Conservation (phyloP, 2,888 invertebrate species). For the Sesia bembeciformis region DNA sequence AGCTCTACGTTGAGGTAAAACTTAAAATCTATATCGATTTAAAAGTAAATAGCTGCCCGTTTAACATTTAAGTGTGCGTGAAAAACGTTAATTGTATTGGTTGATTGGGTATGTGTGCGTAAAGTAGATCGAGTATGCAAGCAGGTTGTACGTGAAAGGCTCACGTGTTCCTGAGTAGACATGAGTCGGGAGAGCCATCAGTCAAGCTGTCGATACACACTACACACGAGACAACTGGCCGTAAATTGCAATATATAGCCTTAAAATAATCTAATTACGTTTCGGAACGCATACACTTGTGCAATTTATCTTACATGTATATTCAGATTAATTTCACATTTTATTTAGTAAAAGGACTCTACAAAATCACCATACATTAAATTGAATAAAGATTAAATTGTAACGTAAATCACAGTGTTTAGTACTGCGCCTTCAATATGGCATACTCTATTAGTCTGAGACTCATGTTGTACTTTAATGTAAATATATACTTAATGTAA, state of each 20-base stretch:
- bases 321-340: background rate
- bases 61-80: background rate
- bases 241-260: constrained; percentile 3
- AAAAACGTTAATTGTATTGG: background rate
- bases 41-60: background rate
- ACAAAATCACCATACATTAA: no score
- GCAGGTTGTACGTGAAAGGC: background rate
- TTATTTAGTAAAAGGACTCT: background rate
- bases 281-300: background rate
- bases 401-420: no score
- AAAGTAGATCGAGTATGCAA: background rate
- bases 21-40: no score
- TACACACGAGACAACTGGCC: background rate
- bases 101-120: background rate
- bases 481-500: no score
- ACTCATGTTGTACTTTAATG: no score
- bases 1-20: no score
- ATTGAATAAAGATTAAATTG: no score
- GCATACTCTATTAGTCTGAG: no score
- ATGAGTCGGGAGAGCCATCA: background rate
- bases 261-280: background rate
- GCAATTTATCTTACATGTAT: constrained; percentile 3
- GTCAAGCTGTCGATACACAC: background rate
- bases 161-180: background rate
- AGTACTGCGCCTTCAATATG: no score